Percentiles rank a stretch among this genome's conserved stretches.
phyloP scores from a whole-genome alignment of 2,797 vertebrate genomes.

The Gallirallus australis region DNA sequence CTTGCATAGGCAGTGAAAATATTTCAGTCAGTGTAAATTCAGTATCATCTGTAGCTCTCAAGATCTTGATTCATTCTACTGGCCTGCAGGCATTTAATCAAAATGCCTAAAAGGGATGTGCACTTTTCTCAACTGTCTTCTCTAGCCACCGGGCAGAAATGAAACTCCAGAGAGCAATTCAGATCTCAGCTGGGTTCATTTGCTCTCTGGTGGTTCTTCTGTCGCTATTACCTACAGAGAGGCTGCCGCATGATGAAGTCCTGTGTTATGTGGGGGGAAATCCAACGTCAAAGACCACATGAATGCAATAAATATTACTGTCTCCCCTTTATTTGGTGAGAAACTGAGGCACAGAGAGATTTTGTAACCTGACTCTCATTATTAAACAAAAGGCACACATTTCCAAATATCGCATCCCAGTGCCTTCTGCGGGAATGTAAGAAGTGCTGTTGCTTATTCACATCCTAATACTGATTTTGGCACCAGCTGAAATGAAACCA shows the following conservation, averaged over 20 bases:
- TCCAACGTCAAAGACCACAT: background rate
- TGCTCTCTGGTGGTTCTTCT: background rate
- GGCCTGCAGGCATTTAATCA: background rate
- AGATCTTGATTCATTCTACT: background rate
- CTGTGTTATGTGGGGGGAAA: background rate
- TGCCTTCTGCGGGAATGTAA: background rate
- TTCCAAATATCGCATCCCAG: background rate
- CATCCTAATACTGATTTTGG: background rate
- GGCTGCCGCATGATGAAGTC: background rate
- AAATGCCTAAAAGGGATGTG: background rate
- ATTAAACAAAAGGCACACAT: fast-evolving
- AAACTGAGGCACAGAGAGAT: background rate
- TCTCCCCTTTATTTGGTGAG: background rate
- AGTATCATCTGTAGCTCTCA: background rate
- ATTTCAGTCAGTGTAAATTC: background rate
- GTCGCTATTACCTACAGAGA: background rate
- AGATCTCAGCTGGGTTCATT: background rate
- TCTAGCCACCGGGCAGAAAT: background rate
- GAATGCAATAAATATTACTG: background rate
- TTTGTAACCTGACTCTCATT: background rate
- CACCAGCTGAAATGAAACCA: background rate
- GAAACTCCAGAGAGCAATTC: background rate
- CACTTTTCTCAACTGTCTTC: background rate
- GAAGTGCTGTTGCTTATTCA: background rate
- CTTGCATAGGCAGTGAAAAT: background rate